A percentile compares a stretch with the other conserved stretches of the same genome.
These are phyloP conservation scores for Nebria salina DNA, from an alignment of 2,888 invertebrate species.

Conservation along the genomic window DNA sequence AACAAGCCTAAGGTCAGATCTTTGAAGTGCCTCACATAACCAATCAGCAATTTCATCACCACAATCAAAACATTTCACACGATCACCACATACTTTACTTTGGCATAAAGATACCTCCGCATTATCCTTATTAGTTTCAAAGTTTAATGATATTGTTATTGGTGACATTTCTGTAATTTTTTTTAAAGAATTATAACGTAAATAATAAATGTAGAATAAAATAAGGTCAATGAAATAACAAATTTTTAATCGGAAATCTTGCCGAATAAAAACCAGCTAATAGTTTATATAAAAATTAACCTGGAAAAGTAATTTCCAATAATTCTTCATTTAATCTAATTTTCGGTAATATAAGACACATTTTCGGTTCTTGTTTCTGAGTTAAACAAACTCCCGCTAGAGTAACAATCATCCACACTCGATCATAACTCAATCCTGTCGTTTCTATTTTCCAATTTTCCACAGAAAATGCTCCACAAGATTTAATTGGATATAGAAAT, in stretches of 20 bases:
- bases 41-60: conserved; percentile 83
- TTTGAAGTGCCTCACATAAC: conserved; percentile 78
- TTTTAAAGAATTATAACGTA: not conserved
- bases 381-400: conserved; percentile 84
- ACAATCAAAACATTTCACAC: conserved; percentile 83
- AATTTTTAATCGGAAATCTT: no score
- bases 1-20: conserved; percentile 75
- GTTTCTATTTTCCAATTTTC: conserved; percentile 75
- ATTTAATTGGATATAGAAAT: conserved; percentile 89
- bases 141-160: conserved; percentile 65
- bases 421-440: conserved; percentile 86
- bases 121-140: conserved; percentile 50
- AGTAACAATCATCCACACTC: conserved; percentile 93
- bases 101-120: conserved; percentile 68
- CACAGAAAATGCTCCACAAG: conserved; percentile 83
- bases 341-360: conserved; percentile 81
- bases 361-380: conserved; percentile 82
- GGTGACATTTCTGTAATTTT: conserved; percentile 59
- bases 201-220: conserved; percentile 11
- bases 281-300: conserved; percentile 57
- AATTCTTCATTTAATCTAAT: conserved; percentile 70
- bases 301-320: conserved; percentile 71
- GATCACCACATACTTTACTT: conserved; percentile 87
- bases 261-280: not conserved
- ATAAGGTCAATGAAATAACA: no score